Base-by-base conservation (phyloP, 2,113 vertebrate species). In the Microcebus tavaratra region DNA sequence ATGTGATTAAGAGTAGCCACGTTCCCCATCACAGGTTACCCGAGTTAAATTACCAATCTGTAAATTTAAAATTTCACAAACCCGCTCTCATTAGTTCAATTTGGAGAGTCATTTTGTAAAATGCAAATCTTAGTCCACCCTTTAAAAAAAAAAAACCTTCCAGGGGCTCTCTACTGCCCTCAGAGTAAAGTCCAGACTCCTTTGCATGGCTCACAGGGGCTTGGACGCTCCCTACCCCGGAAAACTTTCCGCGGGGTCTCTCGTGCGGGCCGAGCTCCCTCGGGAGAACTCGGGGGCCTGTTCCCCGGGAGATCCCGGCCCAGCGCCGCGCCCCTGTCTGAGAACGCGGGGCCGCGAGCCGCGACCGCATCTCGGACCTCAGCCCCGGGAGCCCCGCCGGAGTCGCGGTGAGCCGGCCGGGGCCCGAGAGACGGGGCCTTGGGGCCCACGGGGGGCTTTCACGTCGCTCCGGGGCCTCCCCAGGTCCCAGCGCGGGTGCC, bases 11-110 rank as follows among this genome's bases (percentile, higher is more conserved):
- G 31, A 89, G 63, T 53, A 92, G 80, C 50, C 21, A 15, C 12
- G 65, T 82, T 4, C 23, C 21, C 5, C 8, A 17, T 42, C 80
- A 53, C 27, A 42, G 75, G 55, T 76, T 48, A 65, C 72, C 65
- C 72, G 61, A 61, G 31, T 95, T 78, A 96, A 90, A 83, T 67
- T 50, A 61, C 45, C 25, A 53, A 85, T 67, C 12, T 57, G 45
- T 67, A 65, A 93, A 72, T 87, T 42, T 73, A 15, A 73, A 59
- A 45, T 39, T 65, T 63, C 12, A 12, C 55, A 70, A 34, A 34
- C 55, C 34, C n/a, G 55, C 34, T 50, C 42, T 67, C 18, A 73
- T 29, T 68, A 91, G 76, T 25, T 93, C 68, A 42, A 18, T 65
- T 84, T 57, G 57, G 45, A 68, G 17, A 39, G 45, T 36, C 29